Evolutionary conservation across 2,888 invertebrate species (phyloP), one percentile per base, ranked within the genome.

Genomic region (Philereme vetulata): DNA sequence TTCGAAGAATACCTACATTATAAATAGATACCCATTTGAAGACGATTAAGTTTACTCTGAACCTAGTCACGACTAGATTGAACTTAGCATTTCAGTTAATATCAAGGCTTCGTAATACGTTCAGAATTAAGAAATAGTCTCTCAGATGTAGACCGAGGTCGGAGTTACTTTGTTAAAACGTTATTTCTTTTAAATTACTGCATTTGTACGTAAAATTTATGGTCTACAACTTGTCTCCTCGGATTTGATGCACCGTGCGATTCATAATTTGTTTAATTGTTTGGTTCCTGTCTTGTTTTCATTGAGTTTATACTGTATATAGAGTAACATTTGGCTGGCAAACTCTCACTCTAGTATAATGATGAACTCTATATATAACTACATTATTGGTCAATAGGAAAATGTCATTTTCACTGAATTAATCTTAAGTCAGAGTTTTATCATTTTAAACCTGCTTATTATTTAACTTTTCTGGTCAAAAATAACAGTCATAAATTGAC

Each of bases 61-160:
- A 67, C 48, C 59, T 58, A 77, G 78, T 82, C 84, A 84, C 80
- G 84, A 83, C 63, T 75, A 70, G 70, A 67, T 74, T 69, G 69
- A 73, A 73, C 74, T 75, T 78, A 76, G 69, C 73, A 67, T 77
- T 81, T 78, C 72, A 75, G 75, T 70, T 80, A 83, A 82, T 84
- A 85, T 77, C 84, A 85, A 85, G 85, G 85, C 71, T 79, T 62
- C 62, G 60, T 72, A 76, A 72, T 67, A 66, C 67, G 70, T 72
- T 77, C 72, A 66, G 72, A 72, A 75, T 80, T 81, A 75, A 77
- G 80, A 80, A 83, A 82, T 71, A 71, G 67, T 64, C 64, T 52
- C 66, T 71, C 61, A 70, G 75, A 84, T 82, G 73, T 81, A 72
- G 81, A 67, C 71, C 82, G 78, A 83, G 83, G 85, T 74, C 76